Evolutionary conservation across 2,113 vertebrate genomes (phyloP), one percentile per base, ranked within the genome.

Genomic region (Ptychochromis oligacanthus): DNA sequence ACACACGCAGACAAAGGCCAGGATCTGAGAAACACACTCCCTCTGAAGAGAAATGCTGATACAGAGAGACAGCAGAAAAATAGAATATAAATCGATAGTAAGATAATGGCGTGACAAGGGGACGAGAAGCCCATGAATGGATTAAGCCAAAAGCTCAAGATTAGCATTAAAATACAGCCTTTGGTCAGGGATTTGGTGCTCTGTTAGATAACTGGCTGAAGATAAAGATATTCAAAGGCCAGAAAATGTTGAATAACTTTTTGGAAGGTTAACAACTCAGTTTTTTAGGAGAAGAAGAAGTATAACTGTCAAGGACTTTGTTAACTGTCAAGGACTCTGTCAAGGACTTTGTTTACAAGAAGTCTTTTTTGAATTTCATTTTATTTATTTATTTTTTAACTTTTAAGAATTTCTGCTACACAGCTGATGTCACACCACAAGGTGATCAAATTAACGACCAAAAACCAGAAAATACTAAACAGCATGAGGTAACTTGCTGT

Each of bases 1-100:
- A 52, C 82, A 88, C 81, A 83, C 36, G 34, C 60, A 56, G 57
- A 92, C 86, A 91, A 89, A 90, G 81, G 55, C 59, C 52, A 40
- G 24, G 60, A 86, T 90, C 79, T 52, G 75, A 72, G 59, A 85
- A 55, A 64, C 7, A 4, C 70, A 76, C 79, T 56, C 11, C 24
- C 60, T 40, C 46, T 72, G 26, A 79, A 83, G 79, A 75, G 8
- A 57, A 81, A 62, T 43, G 62, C 61, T 81, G 79, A 88, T 55
- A 80, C 55, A 84, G 74, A 83, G n/a, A 67, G 59, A 80, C 14
- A 20, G n/a, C 6, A 6, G 43, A 57, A 75, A 46, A 58, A 70
- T 34, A 55, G n/a, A 83, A 80, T 22, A 22, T 24, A 65, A 64
- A 87, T 87, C 67, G 81, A 58, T 58, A 11, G 79, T 8, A 57